Conservation (phyloP, 2,797 vertebrate species). For the Caiman crocodilus region DNA sequence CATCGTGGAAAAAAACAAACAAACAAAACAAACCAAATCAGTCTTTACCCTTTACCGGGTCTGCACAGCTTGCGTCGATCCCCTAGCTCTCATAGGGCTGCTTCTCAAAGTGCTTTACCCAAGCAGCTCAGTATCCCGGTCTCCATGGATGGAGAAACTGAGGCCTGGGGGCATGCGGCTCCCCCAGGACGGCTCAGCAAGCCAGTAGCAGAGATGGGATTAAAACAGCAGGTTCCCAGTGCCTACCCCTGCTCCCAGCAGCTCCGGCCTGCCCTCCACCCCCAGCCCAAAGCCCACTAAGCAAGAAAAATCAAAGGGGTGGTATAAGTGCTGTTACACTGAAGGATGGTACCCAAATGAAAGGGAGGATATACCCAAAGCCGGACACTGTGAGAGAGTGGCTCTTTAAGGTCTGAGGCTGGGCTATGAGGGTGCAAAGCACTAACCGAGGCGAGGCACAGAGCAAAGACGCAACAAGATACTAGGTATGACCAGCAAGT, state of each 20-base stretch:
- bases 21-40: no score
- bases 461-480: neutral
- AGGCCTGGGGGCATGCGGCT: neutral
- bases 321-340: no score
- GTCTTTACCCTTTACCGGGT: neutral
- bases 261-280: neutral
- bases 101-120: neutral
- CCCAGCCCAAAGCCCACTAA: neutral
- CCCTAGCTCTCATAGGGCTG: neutral
- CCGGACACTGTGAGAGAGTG: neutral
- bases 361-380: neutral
- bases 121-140: neutral
- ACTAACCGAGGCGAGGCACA: neutral
- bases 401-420: neutral
- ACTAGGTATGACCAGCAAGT: no score
- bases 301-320: neutral
- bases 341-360: neutral
- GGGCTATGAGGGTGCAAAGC: neutral
- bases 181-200: neutral
- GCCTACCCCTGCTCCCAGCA: neutral
- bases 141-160: neutral
- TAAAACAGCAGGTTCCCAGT: neutral
- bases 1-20: no score
- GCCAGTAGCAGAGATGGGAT: neutral
- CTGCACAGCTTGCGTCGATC: neutral